A percentile compares a stretch with the other conserved stretches of the same genome.
Conservation (phyloP, 2,113 vertebrate genomes). For the Zeus faber region DNA sequence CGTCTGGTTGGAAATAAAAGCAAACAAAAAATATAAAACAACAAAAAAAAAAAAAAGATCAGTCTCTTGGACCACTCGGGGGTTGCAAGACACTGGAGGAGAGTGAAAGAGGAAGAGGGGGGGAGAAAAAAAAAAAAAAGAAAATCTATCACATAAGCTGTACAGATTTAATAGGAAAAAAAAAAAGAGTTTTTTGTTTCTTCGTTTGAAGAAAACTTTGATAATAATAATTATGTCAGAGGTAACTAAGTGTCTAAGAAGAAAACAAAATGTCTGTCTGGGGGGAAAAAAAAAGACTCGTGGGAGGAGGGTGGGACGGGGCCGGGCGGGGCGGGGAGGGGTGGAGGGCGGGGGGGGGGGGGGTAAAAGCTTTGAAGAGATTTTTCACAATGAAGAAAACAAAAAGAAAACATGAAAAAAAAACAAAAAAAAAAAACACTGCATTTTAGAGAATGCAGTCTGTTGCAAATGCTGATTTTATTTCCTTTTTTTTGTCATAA, state of each 20-base stretch:
- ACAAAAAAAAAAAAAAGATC: slow-evolving; percentile 48
- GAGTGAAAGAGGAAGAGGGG: slow-evolving; percentile 72
- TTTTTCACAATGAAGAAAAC: slow-evolving; percentile 82
- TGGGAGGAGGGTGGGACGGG: neutral
- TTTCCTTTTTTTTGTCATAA: slow-evolving; percentile 69
- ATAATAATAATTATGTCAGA: slow-evolving; percentile 88
- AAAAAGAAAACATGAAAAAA: slow-evolving; percentile 72
- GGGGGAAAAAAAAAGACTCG: slow-evolving; percentile 72
- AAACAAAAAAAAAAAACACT: slow-evolving; percentile 79
- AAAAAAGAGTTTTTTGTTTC: slow-evolving; percentile 78
- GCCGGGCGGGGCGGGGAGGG: neutral
- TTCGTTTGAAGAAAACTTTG: slow-evolving; percentile 95
- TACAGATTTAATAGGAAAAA: slow-evolving; percentile 93
- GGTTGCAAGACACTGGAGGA: slow-evolving; percentile 81
- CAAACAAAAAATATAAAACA: slow-evolving; percentile 62
- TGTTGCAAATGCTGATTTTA: slow-evolving; percentile 86
- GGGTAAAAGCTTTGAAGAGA: slow-evolving; percentile 81
- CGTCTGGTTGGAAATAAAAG: slow-evolving; percentile 80
- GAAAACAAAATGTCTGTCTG: slow-evolving; percentile 87
- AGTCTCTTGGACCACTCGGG: slow-evolving; percentile 75
- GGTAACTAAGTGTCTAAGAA: slow-evolving; percentile 84
- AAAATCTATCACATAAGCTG: slow-evolving; percentile 83
- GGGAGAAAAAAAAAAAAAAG: slow-evolving; percentile 40
- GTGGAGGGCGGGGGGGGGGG: slow-evolving; percentile 40
- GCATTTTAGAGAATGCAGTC: slow-evolving; percentile 86